These are phyloP conservation scores for Oscheius onirici DNA, from an alignment of 2,888 invertebrate species.

Conservation along the genomic window DNA sequence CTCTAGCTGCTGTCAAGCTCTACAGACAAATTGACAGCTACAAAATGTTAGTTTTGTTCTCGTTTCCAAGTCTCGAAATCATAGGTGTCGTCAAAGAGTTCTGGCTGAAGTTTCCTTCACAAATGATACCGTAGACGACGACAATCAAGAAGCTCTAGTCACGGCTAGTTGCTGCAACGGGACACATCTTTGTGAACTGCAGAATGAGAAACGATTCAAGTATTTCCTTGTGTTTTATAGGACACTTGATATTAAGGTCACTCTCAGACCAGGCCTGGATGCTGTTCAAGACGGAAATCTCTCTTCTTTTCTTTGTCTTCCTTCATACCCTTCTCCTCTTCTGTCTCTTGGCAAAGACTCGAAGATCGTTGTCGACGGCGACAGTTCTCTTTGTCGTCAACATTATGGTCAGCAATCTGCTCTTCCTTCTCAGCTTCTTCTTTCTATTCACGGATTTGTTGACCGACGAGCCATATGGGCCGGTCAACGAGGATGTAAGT, in stretches of 20 bases:
- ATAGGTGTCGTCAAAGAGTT: conserved; percentile 6
- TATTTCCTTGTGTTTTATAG: too few relatives aligned
- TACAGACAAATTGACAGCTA: conserved; percentile 51
- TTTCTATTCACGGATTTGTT: conserved; percentile 64
- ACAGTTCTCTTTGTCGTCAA: conserved; percentile 62
- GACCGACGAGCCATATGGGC: conserved; percentile 54
- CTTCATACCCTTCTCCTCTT: conserved; percentile 63
- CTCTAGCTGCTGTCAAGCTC: conserved; percentile 66
- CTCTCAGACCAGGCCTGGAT: conserved; percentile 56
- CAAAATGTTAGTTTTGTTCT: conserved; percentile 5
- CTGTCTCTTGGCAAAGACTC: conserved; percentile 57
- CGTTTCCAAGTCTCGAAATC: not conserved
- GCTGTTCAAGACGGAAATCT: conserved; percentile 60
- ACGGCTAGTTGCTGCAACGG: conserved; percentile 30
- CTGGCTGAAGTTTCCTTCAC: not conserved
- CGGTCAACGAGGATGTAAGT: conserved; percentile 56
- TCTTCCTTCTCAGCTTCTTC: conserved; percentile 67
- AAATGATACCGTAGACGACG: conserved; percentile 22
- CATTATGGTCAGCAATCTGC: conserved; percentile 68
- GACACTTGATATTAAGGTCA: too few relatives aligned
- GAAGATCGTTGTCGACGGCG: conserved; percentile 65
- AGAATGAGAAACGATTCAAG: conserved; percentile 43
- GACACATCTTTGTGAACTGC: conserved; percentile 49
- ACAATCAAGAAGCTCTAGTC: conserved; percentile 22
- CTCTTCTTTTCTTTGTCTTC: conserved; percentile 56